Conservation (phyloP, 1,140 invertebrate species). For the Papilio glaucus region DNA sequence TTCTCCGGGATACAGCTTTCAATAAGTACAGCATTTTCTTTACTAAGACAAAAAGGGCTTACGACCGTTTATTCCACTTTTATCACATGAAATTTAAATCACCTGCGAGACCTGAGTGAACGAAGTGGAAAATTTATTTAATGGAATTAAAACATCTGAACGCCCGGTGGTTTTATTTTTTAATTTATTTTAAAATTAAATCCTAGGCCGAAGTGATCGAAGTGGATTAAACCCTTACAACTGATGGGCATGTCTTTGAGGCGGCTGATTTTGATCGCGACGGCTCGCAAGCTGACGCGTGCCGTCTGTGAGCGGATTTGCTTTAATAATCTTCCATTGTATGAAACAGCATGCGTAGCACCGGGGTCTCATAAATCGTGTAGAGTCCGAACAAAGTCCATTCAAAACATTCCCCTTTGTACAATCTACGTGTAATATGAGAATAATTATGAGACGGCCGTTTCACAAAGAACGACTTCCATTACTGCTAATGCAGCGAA, state of each 20-base stretch:
- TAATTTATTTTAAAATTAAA: too few species aligned
- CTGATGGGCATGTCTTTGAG: background rate
- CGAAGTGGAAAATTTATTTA: too few species aligned
- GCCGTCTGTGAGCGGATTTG: background rate
- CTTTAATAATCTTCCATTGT: conserved; percentile 18
- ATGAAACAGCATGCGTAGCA: background rate
- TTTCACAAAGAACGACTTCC: conserved; percentile 36
- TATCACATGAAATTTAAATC: too few species aligned
- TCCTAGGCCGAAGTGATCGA: too few species aligned
- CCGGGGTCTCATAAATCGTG: conserved; percentile 13
- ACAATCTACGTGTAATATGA: conserved; percentile 15
- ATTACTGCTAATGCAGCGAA: conserved; percentile 41
- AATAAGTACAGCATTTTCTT: too few species aligned
- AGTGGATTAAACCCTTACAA: too few species aligned
- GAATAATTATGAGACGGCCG: conserved; percentile 23
- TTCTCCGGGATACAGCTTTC: too few species aligned
- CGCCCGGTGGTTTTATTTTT: too few species aligned
- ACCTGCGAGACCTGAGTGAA: too few species aligned
- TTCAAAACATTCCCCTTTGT: conserved; percentile 6
- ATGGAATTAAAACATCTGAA: too few species aligned
- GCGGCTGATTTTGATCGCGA: background rate
- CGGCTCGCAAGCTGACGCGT: conserved; percentile 14
- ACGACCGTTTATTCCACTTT: too few species aligned
- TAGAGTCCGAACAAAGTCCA: conserved; percentile 5
- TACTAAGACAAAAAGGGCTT: too few species aligned